Percentiles rank a stretch among this genome's conserved stretches.
Conservation (phyloP, 2,797 vertebrate species). For the Meda fulgida region DNA sequence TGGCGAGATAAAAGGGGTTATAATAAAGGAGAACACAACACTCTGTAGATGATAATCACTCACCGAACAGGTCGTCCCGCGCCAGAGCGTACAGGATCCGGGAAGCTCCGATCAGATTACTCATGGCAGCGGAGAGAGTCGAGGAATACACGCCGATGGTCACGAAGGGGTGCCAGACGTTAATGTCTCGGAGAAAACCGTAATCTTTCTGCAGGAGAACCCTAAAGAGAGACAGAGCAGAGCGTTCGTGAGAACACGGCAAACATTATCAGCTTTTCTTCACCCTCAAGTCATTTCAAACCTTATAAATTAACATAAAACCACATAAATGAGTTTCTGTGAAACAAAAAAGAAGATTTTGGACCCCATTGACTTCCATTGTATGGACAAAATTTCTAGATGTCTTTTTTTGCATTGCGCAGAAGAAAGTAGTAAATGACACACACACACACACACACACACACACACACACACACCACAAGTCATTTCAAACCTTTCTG, state of each 20-base stretch:
- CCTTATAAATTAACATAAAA: too few relatives aligned
- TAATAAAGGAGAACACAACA: background rate
- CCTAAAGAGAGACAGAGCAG: slow-evolving; percentile 61
- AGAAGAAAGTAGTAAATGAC: background rate
- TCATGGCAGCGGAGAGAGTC: slow-evolving; percentile 89
- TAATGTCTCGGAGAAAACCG: slow-evolving; percentile 87
- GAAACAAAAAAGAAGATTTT: too few relatives aligned
- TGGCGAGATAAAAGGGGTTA: background rate
- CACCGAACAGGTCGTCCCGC: slow-evolving; percentile 88
- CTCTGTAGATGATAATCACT: slow-evolving; percentile 42
- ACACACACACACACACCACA: too few relatives aligned
- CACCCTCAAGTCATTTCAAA: too few relatives aligned
- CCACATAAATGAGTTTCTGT: too few relatives aligned
- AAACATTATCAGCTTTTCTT: too few relatives aligned
- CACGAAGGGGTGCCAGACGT: slow-evolving; percentile 85
- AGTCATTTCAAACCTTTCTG: background rate
- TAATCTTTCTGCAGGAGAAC: slow-evolving; percentile 86
- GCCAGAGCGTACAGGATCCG: slow-evolving; percentile 90
- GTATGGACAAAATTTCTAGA: too few relatives aligned
- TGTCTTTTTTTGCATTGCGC: background rate
- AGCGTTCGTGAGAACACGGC: too few relatives aligned
- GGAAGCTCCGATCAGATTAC: slow-evolving; percentile 89
- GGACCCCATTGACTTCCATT: too few relatives aligned
- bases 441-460: too few relatives aligned
- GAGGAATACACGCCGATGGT: slow-evolving; percentile 87